Conservation (phyloP, 2,797 vertebrate genomes). For the Liasis olivaceus region DNA sequence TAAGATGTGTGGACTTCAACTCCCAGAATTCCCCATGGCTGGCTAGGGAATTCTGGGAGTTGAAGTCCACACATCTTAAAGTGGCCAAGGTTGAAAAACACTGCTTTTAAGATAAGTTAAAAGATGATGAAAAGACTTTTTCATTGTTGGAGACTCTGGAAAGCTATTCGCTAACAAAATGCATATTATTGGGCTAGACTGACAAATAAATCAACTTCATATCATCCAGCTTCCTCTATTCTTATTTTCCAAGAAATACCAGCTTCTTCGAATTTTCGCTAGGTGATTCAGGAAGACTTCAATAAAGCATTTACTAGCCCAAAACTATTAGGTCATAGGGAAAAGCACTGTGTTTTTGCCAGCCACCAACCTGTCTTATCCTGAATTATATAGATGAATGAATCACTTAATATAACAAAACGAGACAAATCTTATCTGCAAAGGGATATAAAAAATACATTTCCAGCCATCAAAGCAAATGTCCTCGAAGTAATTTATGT, state of each 20-base stretch:
- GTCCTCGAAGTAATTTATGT: slow-evolving; percentile 56
- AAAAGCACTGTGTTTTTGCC: slow-evolving; percentile 34
- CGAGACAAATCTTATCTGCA: slow-evolving; percentile 37
- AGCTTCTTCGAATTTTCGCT: background rate
- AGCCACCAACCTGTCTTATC: slow-evolving; percentile 31
- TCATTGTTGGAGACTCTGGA: background rate
- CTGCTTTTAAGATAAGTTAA: background rate
- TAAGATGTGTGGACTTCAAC: background rate
- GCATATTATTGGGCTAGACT: background rate
- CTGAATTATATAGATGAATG: slow-evolving; percentile 56
- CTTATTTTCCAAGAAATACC: background rate
- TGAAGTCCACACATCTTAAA: background rate
- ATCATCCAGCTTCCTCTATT: background rate
- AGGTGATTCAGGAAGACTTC: background rate
- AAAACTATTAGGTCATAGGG: slow-evolving; percentile 11
- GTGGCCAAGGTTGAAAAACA: background rate
- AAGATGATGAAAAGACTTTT: background rate
- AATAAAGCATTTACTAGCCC: slow-evolving; percentile 28
- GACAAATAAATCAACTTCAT: background rate
- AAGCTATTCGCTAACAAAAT: background rate
- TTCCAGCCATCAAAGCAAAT: slow-evolving; percentile 49
- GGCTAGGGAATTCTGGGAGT: background rate
- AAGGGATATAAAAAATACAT: slow-evolving; percentile 57
- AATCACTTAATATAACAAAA: slow-evolving; percentile 57
- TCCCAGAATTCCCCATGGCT: background rate